Base-by-base conservation (phyloP, 2,888 invertebrate species). In the Oxytorus armatus region DNA sequence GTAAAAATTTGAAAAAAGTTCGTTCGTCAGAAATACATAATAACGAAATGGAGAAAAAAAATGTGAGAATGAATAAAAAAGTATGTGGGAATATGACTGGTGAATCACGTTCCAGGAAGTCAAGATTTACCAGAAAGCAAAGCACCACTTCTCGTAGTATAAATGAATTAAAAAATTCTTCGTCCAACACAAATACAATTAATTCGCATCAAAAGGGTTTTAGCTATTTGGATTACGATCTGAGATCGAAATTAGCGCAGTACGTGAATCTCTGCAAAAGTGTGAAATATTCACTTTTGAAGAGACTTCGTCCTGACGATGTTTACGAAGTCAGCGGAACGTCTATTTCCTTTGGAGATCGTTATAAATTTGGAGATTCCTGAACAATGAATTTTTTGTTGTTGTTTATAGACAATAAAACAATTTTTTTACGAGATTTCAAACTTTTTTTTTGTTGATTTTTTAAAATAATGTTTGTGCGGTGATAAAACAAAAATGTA, bases 201-300 rank as follows among this genome's bases (percentile, higher is more conserved):
- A 36, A 25, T 10, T 36, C 42, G 8, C 10, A 18, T 23, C 47
- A n/a, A 1, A 63, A 49, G 23, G 65, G 36, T 53, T 77, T 77
- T 23, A 36, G 14, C 11, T 42, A 77, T 69, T 57, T 85, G 47
- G 85, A 86, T 69, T 51, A 73, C 7, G 82, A 86, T 42, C 85
- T 89, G 4, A 81, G 85, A 65, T 70, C 78, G 5, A 88, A 85
- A 78, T 75, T 90, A 25, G 79, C 82, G 39, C 84, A 84, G 49
- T 89, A 88, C 55, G 84, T 87, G 7, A 82, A 77, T 16, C 82
- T 87, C 0, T 89, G 89, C 66, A 88, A 82, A 39, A 86, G 70
- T 49, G 85, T 85, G 0, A 86, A 86, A 49, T 81, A 84, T 59
- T 84, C 84, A 8, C 72, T 86, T 21, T 69, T 85, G 14, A 87